Conservation (phyloP, 2,797 vertebrate genomes). For the Acropternis orthonyx region DNA sequence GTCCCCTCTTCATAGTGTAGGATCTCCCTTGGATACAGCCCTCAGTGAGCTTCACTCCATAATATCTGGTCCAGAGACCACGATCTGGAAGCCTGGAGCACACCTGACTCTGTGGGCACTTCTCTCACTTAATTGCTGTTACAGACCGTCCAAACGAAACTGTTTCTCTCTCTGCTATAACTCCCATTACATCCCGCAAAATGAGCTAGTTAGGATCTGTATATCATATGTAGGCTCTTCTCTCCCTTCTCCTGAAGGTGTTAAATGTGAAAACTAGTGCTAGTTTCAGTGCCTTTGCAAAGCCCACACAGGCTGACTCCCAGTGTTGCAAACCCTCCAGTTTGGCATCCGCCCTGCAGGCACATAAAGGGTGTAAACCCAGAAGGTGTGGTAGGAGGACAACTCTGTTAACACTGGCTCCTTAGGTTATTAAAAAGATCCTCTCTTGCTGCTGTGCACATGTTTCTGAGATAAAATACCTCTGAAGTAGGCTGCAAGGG, state of each 20-base stretch:
- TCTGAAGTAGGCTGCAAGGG: not conserved
- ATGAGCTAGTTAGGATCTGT: fast-evolving
- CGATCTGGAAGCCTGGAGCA: not conserved
- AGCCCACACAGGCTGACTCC: not conserved
- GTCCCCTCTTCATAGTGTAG: fast-evolving
- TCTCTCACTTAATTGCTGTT: fast-evolving
- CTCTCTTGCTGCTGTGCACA: not conserved
- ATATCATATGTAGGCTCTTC: not conserved
- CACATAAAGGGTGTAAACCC: not conserved
- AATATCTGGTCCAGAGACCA: not conserved
- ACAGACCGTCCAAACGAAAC: not conserved
- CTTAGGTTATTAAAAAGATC: not conserved
- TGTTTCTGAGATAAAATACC: not conserved
- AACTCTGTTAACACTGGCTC: not conserved
- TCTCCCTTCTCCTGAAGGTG: not conserved
- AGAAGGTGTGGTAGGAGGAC: not conserved
- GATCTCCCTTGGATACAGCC: not conserved
- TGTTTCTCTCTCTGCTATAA: not conserved
- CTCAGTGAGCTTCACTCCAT: not conserved
- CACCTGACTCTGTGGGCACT: not conserved
- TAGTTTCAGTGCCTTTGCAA: not conserved
- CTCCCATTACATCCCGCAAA: not conserved
- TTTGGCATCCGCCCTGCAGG: not conserved
- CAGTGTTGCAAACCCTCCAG: not conserved
- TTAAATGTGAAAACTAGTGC: not conserved